Evolutionary conservation across 2,113 vertebrate species (phyloP).

Genomic region (Gadus macrocephalus): DNA sequence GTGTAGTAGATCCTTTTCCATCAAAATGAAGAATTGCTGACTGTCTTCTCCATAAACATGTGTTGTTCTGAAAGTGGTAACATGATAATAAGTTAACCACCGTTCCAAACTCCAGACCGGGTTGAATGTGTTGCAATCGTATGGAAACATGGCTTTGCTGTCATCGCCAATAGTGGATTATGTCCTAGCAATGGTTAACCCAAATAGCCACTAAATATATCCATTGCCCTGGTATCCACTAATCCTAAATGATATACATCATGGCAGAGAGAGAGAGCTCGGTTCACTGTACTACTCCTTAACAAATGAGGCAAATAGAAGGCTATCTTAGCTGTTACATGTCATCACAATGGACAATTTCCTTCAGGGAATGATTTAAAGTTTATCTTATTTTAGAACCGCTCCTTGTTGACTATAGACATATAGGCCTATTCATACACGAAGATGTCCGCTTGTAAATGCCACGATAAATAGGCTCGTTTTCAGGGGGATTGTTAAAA

Average conservation of each 20-base stretch:
- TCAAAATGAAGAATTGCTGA: neutral
- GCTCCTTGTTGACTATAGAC: too few relatives aligned
- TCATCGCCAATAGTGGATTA: neutral
- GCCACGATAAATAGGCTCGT: too few relatives aligned
- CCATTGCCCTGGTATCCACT: constrained; percentile 37
- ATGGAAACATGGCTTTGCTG: neutral
- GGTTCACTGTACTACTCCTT: constrained; percentile 7
- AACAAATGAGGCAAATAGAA: neutral
- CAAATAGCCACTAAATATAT: constrained; percentile 41
- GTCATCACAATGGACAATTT: too few relatives aligned
- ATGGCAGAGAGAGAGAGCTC: constrained; percentile 30
- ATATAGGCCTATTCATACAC: too few relatives aligned
- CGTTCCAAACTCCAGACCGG: neutral
- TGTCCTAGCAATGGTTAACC: constrained; percentile 32
- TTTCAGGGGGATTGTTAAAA: neutral
- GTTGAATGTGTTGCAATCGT: neutral
- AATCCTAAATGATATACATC: constrained; percentile 50
- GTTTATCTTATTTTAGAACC: too few relatives aligned
- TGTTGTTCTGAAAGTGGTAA: too few relatives aligned
- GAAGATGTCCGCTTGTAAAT: too few relatives aligned
- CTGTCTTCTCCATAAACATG: neutral
- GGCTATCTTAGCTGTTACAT: too few relatives aligned
- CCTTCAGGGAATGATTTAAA: too few relatives aligned
- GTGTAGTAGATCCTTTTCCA: neutral
- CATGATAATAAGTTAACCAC: neutral